phyloP scores from a whole-genome alignment of 37 sponge, comb jelly and placozoan genomes.

The Amphimedon queenslandica region DNA sequence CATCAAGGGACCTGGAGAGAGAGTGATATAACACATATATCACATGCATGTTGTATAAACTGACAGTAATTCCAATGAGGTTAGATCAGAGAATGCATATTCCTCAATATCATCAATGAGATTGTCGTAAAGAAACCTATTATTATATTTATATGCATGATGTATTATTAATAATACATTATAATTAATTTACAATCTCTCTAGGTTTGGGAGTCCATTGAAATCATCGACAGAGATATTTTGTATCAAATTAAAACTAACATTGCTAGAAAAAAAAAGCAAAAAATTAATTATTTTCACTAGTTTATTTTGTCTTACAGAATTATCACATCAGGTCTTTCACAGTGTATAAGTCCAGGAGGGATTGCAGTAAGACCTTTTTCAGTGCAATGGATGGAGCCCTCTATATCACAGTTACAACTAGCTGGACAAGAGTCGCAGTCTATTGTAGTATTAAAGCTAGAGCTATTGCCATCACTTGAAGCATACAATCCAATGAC shows the following conservation, averaged over 20 bases:
- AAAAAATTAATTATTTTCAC: background rate
- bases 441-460: no score
- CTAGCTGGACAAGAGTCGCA: slow-evolving; percentile 38
- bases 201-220: slow-evolving; percentile 10
- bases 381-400: slow-evolving; percentile 34
- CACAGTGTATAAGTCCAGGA: slow-evolving; percentile 22
- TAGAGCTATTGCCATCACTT: no score
- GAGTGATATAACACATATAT: no score
- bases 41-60: no score
- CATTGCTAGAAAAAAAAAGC: slow-evolving; percentile 32
- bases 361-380: slow-evolving; percentile 14
- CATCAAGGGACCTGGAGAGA: no score
- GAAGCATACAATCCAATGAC: no score
- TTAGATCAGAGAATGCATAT: background rate
- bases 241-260: slow-evolving; percentile 32
- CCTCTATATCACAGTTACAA: slow-evolving; percentile 13
- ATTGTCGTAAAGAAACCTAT: background rate
- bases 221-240: slow-evolving; percentile 21
- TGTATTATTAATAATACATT: background rate
- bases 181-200: slow-evolving; percentile 35
- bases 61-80: background rate
- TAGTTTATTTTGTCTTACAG: slow-evolving; percentile 18
- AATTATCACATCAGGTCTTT: slow-evolving; percentile 27
- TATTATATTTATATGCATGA: background rate
- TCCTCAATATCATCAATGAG: background rate